Evolutionary conservation across 2,888 invertebrate genomes (phyloP).

Genomic region (Rhamnusium bicolor): DNA sequence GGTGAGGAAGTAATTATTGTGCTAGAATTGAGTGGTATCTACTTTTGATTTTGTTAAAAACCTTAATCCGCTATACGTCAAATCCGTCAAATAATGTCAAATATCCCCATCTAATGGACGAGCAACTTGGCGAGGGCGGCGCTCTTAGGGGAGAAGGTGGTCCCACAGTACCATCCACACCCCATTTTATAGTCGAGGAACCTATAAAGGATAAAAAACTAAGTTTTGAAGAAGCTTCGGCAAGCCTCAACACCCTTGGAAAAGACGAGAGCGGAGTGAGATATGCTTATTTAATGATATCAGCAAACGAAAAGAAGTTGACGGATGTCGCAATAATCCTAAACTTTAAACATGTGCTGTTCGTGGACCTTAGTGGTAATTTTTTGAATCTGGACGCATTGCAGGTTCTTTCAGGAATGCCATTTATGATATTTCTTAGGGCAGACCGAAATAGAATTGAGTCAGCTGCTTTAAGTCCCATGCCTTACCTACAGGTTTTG

Average conservation of each 20-base stretch:
- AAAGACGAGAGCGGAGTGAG: conserved; percentile 70
- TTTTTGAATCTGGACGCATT: conserved; percentile 71
- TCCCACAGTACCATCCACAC: conserved; percentile 18
- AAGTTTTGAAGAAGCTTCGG: conserved; percentile 67
- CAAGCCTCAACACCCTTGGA: conserved; percentile 66
- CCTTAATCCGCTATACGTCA: too few species aligned
- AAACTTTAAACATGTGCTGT: conserved; percentile 74
- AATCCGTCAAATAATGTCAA: neutral
- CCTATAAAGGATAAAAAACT: conserved; percentile 61
- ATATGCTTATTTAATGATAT: conserved; percentile 76
- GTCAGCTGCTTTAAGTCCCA: conserved; percentile 72
- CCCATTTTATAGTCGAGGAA: conserved; percentile 50
- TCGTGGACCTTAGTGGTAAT: conserved; percentile 75
- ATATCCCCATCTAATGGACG: conserved; percentile 30
- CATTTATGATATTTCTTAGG: conserved; percentile 74
- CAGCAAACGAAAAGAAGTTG: conserved; percentile 71
- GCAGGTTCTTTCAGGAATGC: conserved; percentile 72
- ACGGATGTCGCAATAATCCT: conserved; percentile 73
- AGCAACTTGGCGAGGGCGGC: conserved; percentile 42
- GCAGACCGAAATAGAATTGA: conserved; percentile 74
- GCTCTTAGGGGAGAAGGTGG: conserved; percentile 36
- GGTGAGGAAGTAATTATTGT: too few species aligned
- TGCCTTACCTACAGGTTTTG: conserved; percentile 77
- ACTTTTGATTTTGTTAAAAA: too few species aligned
- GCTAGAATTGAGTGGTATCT: too few species aligned